Percentiles rank a stretch among this genome's conserved stretches.
phyloP scores from a whole-genome alignment of 1,140 invertebrate species.

The Megalonaias nervosa region DNA sequence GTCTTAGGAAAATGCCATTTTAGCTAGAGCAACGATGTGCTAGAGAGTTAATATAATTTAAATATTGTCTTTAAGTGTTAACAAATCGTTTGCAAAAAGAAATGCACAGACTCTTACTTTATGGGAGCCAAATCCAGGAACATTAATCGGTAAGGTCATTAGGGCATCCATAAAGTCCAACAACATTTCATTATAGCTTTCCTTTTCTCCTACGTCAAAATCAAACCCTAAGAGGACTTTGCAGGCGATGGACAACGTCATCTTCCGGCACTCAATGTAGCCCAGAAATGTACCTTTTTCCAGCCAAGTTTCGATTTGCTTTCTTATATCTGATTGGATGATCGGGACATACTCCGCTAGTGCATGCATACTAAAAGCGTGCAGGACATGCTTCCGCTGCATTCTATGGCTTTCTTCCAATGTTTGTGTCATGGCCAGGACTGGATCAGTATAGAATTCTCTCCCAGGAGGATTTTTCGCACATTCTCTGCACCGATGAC shows the following conservation, averaged over 20 bases:
- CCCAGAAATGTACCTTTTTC: neutral
- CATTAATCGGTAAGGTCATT: constrained; percentile 36
- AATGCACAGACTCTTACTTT: constrained; percentile 31
- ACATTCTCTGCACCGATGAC: constrained; percentile 51
- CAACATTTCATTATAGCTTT: constrained; percentile 25
- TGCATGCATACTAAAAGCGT: constrained; percentile 22
- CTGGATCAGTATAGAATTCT: constrained; percentile 38
- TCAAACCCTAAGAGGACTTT: constrained; percentile 38
- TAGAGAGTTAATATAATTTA: no score
- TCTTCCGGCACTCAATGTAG: constrained; percentile 31
- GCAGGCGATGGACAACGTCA: constrained; percentile 28
- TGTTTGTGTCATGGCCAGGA: constrained; percentile 33
- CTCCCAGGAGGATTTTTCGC: constrained; percentile 42
- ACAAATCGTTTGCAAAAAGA: no score
- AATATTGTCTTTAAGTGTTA: no score
- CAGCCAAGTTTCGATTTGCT: constrained; percentile 18
- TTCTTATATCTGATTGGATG: constrained; percentile 19
- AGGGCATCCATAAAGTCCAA: constrained; percentile 33
- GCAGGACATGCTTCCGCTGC: constrained; percentile 34
- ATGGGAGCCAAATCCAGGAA: constrained; percentile 45
- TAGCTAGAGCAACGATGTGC: no score
- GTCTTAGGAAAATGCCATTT: no score
- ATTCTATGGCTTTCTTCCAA: constrained; percentile 36
- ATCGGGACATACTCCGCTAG: constrained; percentile 14
- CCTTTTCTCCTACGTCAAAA: neutral